These are phyloP conservation scores for Corythoichthys intestinalis DNA, from an alignment of 2,113 vertebrate species.

Conservation along the genomic window DNA sequence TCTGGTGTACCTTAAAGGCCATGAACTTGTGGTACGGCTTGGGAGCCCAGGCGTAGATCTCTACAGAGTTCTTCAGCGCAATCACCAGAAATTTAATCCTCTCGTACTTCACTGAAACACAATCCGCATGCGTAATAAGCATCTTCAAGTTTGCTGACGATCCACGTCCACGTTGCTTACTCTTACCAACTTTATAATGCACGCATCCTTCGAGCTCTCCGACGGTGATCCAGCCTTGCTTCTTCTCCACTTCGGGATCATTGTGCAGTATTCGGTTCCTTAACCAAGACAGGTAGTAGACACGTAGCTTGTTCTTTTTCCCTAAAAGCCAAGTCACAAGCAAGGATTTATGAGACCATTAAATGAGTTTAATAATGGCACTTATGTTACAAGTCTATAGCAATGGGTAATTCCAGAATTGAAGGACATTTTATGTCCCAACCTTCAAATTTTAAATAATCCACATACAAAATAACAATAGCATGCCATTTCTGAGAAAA, in stretches of 20 bases:
- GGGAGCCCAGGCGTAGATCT: conserved; percentile 98
- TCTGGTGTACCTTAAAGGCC: conserved; percentile 93
- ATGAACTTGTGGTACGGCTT: conserved; percentile 99
- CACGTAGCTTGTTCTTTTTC: conserved; percentile 96
- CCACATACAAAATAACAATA: no score
- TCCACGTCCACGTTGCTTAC: background rate
- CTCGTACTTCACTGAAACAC: conserved; percentile 90
- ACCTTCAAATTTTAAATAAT: no score
- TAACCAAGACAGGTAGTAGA: conserved; percentile 97
- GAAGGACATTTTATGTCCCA: no score
- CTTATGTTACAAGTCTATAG: no score
- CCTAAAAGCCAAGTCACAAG: conserved; percentile 57
- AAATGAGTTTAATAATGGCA: no score
- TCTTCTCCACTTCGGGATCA: conserved; percentile 97
- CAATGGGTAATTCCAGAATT: no score
- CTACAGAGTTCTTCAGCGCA: conserved; percentile 93
- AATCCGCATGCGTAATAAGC: background rate
- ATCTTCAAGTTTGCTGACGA: background rate
- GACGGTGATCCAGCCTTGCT: conserved; percentile 96
- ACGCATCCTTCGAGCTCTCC: conserved; percentile 95
- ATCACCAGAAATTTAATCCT: conserved; percentile 98
- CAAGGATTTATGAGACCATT: no score
- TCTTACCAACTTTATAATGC: conserved; percentile 96
- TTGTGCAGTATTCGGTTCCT: conserved; percentile 97
- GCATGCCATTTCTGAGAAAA: no score